Conservation (phyloP, 2,113 vertebrate species). For the Sinocyclocheilus maitianheensis region DNA sequence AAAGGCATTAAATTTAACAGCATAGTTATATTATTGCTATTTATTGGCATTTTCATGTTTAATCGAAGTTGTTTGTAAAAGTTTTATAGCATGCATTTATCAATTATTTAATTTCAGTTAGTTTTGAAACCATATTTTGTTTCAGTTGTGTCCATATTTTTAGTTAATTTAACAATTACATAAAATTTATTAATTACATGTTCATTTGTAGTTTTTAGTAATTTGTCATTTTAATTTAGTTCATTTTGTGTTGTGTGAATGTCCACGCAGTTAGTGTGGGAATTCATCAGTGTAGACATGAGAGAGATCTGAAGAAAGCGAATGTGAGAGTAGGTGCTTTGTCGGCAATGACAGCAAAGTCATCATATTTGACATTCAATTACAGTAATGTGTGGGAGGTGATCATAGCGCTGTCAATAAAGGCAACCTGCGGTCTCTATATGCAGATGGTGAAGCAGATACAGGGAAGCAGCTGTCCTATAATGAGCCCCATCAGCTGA, state of each 20-base stretch:
- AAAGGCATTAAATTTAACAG: too few relatives aligned
- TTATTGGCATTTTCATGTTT: too few relatives aligned
- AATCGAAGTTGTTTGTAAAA: too few relatives aligned
- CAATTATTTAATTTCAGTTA: too few relatives aligned
- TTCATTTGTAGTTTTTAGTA: too few relatives aligned
- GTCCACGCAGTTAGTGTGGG: not conserved
- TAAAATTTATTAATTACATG: too few relatives aligned
- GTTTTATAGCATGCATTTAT: too few relatives aligned
- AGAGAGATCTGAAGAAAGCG: not conserved
- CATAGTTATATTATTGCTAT: too few relatives aligned
- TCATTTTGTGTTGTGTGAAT: not conserved
- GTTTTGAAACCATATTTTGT: too few relatives aligned
- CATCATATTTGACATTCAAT: constrained; percentile 36
- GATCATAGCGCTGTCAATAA: not conserved
- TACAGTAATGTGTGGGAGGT: constrained; percentile 29
- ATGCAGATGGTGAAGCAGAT: constrained; percentile 7
- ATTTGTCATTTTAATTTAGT: too few relatives aligned
- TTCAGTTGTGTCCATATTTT: too few relatives aligned
- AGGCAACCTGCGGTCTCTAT: not conserved
- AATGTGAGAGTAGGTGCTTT: not conserved
- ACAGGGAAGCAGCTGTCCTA: not conserved
- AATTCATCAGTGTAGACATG: not conserved
- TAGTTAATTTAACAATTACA: too few relatives aligned
- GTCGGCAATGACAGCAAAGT: constrained; percentile 6
- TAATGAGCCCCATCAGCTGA: constrained; percentile 18